These are phyloP conservation scores for Cheilosia variabilis DNA, from an alignment of 2,888 invertebrate species.

Conservation along the genomic window DNA sequence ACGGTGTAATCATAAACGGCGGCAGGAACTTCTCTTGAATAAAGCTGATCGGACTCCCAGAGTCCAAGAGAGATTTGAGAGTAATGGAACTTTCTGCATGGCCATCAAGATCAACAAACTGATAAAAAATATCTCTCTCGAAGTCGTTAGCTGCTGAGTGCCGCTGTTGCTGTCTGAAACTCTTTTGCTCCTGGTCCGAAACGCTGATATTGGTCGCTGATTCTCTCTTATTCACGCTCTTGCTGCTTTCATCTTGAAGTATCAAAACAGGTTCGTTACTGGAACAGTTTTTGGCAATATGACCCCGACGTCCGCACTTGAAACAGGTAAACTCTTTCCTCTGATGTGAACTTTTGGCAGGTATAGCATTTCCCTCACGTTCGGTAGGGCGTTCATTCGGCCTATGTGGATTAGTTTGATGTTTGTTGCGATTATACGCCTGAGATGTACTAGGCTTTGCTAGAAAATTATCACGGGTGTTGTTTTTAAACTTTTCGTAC, in stretches of 20 bases:
- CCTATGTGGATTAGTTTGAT: conserved; percentile 1
- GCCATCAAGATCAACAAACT: too few relatives aligned
- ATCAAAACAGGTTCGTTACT: conserved; percentile 22
- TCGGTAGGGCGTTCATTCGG: conserved; percentile 14
- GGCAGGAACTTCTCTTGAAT: conserved; percentile 51
- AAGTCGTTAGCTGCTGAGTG: too few relatives aligned
- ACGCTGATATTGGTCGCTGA: too few relatives aligned
- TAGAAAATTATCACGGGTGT: conserved; percentile 17
- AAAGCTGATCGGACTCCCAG: conserved; percentile 58
- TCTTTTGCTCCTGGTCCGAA: not conserved
- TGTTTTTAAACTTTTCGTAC: conserved; percentile 33
- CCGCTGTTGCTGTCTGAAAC: too few relatives aligned
- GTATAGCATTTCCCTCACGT: conserved; percentile 26
- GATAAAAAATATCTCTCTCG: too few relatives aligned
- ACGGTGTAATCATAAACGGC: conserved; percentile 30
- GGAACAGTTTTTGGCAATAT: conserved; percentile 36
- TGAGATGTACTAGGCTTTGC: conserved; percentile 35
- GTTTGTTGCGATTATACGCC: conserved; percentile 11
- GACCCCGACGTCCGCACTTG: conserved; percentile 45
- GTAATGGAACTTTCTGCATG: too few relatives aligned
- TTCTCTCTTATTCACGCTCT: too few relatives aligned
- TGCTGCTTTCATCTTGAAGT: too few relatives aligned
- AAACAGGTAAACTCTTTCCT: conserved; percentile 43
- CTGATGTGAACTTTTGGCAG: not conserved
- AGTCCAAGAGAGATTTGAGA: conserved; percentile 40